Evolutionary conservation across 1,140 invertebrate genomes (phyloP), one percentile per base, ranked within the genome.

Genomic region (Drosophila grimshawi): DNA sequence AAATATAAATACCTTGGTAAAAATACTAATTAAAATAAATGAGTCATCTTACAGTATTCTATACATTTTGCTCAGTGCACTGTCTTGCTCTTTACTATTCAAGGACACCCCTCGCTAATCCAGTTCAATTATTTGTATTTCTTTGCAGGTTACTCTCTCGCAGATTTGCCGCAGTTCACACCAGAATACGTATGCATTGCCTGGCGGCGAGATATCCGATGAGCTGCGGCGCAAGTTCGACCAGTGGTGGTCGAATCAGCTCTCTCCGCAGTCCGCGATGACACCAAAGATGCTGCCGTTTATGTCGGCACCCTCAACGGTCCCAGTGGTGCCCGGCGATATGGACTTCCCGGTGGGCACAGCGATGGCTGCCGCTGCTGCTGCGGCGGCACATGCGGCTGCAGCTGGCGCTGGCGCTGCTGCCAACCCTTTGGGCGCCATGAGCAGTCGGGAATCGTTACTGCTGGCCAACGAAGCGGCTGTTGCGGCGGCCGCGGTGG

Each of bases 221-320:
- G 96, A 97, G 33, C 94, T 95, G 65, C 94, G 95, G 32, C 93
- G 96, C 53, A 96, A 96, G 88, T 97, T 97, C 89, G 96, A 97
- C 74, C 94, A 95, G 43, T 96, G 95, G 95, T 96, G 95, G 94
- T 94, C 94, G 51, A 94, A 94, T 46, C 95, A 95, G 85, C 93
- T 95, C 5, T 94, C 94, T 10, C 94, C 94, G 0, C 93, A 95
- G 63, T 61, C 91, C 8, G 72, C 85, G 33, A 89, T 94, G 91
- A 72, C 88, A 64, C 79, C 83, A 69, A 93, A 90, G 92, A 93
- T 93, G 81, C 88, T 86, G 80, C 91, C 92, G 59, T 92, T 92
- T 33, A 90, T 92, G 80, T 76, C 91, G 65, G 83, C 82, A 55
- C 92, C 81, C 8, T 66, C 76, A 3, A 41, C 83, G 3, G 85